Conservation (phyloP, 2,888 invertebrate species). For the Oligia fasciuncula region DNA sequence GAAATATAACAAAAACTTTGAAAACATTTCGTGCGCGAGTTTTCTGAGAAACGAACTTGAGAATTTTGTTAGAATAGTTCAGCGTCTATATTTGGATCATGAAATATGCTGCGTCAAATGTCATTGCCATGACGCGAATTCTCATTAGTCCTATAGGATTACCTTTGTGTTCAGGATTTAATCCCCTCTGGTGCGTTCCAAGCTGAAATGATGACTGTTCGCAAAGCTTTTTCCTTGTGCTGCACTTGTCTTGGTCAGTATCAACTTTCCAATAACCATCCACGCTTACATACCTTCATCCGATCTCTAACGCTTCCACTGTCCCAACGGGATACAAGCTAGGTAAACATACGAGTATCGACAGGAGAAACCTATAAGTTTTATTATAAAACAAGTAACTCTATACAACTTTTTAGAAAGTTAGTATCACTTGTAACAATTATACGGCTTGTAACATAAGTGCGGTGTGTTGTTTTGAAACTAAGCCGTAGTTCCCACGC, state of each 20-base stretch:
- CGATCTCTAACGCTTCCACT: slow-evolving; percentile 18
- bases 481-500: slow-evolving; percentile 73
- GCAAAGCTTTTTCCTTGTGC: slow-evolving; percentile 1
- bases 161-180: slow-evolving; percentile 7
- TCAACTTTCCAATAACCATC: slow-evolving; percentile 32
- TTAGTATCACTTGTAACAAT: slow-evolving; percentile 67
- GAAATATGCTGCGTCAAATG: slow-evolving; percentile 42
- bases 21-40: slow-evolving; percentile 55
- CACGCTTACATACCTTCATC: slow-evolving; percentile 11
- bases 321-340: slow-evolving; percentile 29
- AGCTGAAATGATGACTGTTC: background rate
- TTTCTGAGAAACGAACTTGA: slow-evolving; percentile 57
- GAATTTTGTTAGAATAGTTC: slow-evolving; percentile 48
- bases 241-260: slow-evolving; percentile 11
- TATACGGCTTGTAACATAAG: slow-evolving; percentile 67
- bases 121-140: slow-evolving; percentile 53
- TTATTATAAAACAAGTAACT: slow-evolving; percentile 63
- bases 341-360: slow-evolving; percentile 39
- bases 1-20: slow-evolving; percentile 65
- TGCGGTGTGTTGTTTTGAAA: slow-evolving; percentile 65
- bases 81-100: slow-evolving; percentile 48
- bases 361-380: slow-evolving; percentile 55
- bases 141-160: slow-evolving; percentile 12
- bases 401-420: slow-evolving; percentile 68
- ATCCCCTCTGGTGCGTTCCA: background rate